Base-by-base conservation (phyloP, 1,140 invertebrate genomes). In the Neotoxoptera formosana region DNA sequence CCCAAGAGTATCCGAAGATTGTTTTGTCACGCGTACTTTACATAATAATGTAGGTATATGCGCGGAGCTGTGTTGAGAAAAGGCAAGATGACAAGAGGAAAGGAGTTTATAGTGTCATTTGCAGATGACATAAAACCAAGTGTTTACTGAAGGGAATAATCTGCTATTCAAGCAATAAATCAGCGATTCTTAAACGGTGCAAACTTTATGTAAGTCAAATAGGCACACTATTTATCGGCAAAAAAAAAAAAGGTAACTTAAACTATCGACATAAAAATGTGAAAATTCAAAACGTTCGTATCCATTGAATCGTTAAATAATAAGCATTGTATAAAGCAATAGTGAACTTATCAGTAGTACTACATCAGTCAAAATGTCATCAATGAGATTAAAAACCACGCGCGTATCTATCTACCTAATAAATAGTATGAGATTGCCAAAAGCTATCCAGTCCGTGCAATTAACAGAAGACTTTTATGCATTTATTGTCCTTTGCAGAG, bases 1-100 rank as follows among this genome's bases (percentile, higher is more conserved):
- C 84, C 34, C 36, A 25, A 67, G 90, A 23, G 48, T 36, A 91
- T 41, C 90, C 23, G 36, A 60, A 56, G 36, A 67, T 60, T 91
- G 36, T 91, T 91, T 81, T 67, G 91, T 81, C 67, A 48, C 76
- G 23, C 41, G 45, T 81, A 81, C 30, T 91, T 91, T 91, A 91
- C 90, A 67, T 91, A 48, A 81, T 81, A 41, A 76, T 47, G 56
- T 23, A 36, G 41, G 89, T 41, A 45, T 60, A 45, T 30, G 34
- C 25, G 45, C 2, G 8, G 45, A 30, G 60, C 47, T 56, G 11
- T 83, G 45, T 88, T n/a, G 86, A 88, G 45, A 92, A 67, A 92
- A 81, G n/a, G 34, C 45, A n/a, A 34, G 76, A 89, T 23, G 76
- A 48, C 30, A 76, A 83, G 87, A 83, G 90, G n/a, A 83, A 48